A percentile compares a stretch with the other conserved stretches of the same genome.
Evolutionary conservation across 2,888 invertebrate genomes (phyloP).

Genomic region (Ethmia dodecea): DNA sequence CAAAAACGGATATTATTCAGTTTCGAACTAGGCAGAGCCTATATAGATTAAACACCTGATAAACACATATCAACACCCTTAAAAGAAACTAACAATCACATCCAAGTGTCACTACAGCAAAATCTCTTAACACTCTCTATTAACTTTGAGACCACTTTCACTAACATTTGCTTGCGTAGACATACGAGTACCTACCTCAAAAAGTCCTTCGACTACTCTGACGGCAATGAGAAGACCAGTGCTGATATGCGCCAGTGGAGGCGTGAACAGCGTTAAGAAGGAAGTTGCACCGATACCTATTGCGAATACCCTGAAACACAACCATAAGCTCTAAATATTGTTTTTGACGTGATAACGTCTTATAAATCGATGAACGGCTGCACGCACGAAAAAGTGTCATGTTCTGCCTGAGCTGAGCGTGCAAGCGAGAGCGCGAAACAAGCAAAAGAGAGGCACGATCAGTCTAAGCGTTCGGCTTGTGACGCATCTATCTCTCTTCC

Average conservation of each 20-base stretch:
- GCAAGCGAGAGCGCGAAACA: too few species aligned
- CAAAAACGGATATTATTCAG: too few species aligned
- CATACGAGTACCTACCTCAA: constrained; percentile 88
- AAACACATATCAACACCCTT: too few species aligned
- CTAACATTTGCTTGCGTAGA: not conserved
- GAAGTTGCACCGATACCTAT: constrained; percentile 88
- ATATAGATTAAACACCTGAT: too few species aligned
- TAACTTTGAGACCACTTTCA: not conserved
- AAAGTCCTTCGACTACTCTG: constrained; percentile 87
- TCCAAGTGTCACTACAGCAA: not conserved
- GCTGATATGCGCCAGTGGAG: constrained; percentile 85
- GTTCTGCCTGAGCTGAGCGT: not conserved
- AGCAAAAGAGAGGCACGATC: not conserved
- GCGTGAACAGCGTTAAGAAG: constrained; percentile 87
- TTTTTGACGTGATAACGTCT: not conserved
- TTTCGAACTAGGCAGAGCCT: too few species aligned
- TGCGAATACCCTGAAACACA: constrained; percentile 80
- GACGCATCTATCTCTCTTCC: too few species aligned
- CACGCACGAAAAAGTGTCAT: not conserved
- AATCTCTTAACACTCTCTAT: not conserved
- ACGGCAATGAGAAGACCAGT: constrained; percentile 83
- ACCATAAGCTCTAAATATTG: not conserved
- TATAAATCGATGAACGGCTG: not conserved
- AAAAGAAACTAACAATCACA: too few species aligned
- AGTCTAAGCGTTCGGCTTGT: not conserved